Base-by-base conservation (phyloP, 2,888 invertebrate genomes). In the Andricus quercusramuli region DNA sequence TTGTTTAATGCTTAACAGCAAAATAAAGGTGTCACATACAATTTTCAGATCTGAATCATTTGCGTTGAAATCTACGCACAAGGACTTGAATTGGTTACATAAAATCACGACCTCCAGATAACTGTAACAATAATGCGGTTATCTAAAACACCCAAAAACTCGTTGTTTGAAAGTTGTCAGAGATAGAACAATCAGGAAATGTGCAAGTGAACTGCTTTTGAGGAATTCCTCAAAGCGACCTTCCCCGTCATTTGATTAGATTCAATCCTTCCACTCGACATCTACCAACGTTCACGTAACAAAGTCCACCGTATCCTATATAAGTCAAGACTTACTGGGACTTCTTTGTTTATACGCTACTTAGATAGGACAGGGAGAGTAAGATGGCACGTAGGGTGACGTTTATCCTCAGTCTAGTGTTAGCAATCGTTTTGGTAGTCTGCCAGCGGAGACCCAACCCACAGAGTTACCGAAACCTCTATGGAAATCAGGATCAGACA, bases 281-380 rank as follows among this genome's bases (percentile, higher is more conserved):
- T 37, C 37, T 37, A 37, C 37, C 37, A 37, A 37, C 37, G 37
- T 37, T 37, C 6, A 37, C 70, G n/a, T 29, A 20, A 51, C 47
- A 47, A 70, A 51, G 51, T 70, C 51, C 51, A 70, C 11, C 51
- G 70, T 32, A 70, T 70, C 70, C 70, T 70, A 70, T 70, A 70
- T 70, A 70, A 70, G 29, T 51, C 70, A 51, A 70, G 70, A 29
- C 51, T 70, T 70, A 56, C 51, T 70, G 29, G 70, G 29, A 51
- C 32, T 56, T 70, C 51, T 51, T 56, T 32, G 51, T 70, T 70
- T 70, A 20, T 51, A 29, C 51, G 70, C 47, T 15, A 44, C 68
- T 68, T 70, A 51, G 29, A 70, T 29, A 56, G 70, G 29, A 56
- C 11, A 74, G n/a, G n/a, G 51, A 56, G 51, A 74, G 25, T 25